Evolutionary conservation across 2,888 invertebrate genomes (phyloP).

Genomic region (Cerceris ruficornis): DNA sequence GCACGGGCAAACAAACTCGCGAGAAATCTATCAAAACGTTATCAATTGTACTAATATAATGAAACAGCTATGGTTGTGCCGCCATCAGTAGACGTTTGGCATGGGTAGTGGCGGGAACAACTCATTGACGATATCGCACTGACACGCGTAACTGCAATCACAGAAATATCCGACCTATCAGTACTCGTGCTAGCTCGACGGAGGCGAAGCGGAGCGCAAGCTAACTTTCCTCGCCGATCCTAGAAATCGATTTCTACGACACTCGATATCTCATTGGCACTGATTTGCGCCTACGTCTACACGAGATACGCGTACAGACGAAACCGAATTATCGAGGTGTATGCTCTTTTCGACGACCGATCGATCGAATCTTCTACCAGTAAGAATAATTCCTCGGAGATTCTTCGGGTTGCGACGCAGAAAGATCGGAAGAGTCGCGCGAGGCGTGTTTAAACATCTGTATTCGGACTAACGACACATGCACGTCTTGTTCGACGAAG

Average conservation of each 20-base stretch:
- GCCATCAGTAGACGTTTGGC: slow-evolving; percentile 72
- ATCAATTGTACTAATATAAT: slow-evolving; percentile 44
- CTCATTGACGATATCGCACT: slow-evolving; percentile 96
- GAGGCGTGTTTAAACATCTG: no score
- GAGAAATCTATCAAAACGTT: slow-evolving; percentile 37
- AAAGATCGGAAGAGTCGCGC: no score
- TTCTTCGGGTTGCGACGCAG: no score
- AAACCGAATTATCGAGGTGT: neutral
- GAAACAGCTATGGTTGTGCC: slow-evolving; percentile 70
- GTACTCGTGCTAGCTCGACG: neutral
- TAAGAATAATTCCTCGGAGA: neutral
- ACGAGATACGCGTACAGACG: no score
- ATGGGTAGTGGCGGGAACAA: slow-evolving; percentile 89
- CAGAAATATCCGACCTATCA: slow-evolving; percentile 82
- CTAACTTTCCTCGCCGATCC: no score
- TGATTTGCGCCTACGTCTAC: no score
- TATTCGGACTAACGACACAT: no score
- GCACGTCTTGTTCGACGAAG: no score
- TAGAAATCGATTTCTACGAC: no score
- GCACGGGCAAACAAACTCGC: slow-evolving; percentile 25
- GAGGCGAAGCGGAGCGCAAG: no score
- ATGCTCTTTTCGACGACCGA: neutral
- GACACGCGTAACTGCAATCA: slow-evolving; percentile 95
- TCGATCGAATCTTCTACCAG: neutral
- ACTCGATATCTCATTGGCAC: no score